Evolutionary conservation across 2,113 vertebrate species (phyloP).

Genomic region (Coturnix japonica): DNA sequence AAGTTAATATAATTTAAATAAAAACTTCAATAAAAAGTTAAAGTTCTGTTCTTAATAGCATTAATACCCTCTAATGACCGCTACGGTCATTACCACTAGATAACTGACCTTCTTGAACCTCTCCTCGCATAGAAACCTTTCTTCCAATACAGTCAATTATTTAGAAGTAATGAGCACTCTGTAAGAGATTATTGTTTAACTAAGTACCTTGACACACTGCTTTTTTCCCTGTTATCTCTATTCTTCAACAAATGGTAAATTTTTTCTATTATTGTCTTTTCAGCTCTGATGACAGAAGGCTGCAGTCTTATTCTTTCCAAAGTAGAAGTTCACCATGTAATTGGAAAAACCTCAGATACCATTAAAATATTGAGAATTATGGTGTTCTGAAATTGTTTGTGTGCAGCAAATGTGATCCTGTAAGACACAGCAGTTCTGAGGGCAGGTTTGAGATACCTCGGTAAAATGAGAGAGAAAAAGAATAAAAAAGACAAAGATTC

Average conservation of each 20-base stretch:
- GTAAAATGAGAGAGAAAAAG: constrained; percentile 5
- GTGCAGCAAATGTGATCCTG: constrained; percentile 6
- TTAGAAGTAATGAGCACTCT: constrained; percentile 69
- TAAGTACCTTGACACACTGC: constrained; percentile 67
- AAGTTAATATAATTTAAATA: constrained; percentile 83
- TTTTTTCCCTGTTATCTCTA: constrained; percentile 53
- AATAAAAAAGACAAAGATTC: background rate
- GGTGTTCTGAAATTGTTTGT: constrained; percentile 35
- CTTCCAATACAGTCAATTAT: constrained; percentile 73
- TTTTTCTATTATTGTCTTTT: constrained; percentile 65
- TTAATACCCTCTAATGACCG: constrained; percentile 77
- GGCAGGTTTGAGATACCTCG: background rate
- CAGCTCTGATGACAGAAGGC: constrained; percentile 44
- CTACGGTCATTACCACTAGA: constrained; percentile 77
- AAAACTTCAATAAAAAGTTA: constrained; percentile 82
- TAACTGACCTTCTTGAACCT: constrained; percentile 77
- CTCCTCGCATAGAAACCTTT: constrained; percentile 71
- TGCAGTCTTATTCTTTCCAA: constrained; percentile 38
- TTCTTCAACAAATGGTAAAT: constrained; percentile 63
- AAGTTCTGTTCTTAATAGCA: constrained; percentile 80
- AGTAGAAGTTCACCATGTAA: constrained; percentile 36
- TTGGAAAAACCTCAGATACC: constrained; percentile 54
- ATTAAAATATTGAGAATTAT: constrained; percentile 65
- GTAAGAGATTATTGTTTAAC: constrained; percentile 72
- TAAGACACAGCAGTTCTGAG: constrained; percentile 21